Conservation (phyloP, 2,113 vertebrate species). For the Cygnus buccinator region DNA sequence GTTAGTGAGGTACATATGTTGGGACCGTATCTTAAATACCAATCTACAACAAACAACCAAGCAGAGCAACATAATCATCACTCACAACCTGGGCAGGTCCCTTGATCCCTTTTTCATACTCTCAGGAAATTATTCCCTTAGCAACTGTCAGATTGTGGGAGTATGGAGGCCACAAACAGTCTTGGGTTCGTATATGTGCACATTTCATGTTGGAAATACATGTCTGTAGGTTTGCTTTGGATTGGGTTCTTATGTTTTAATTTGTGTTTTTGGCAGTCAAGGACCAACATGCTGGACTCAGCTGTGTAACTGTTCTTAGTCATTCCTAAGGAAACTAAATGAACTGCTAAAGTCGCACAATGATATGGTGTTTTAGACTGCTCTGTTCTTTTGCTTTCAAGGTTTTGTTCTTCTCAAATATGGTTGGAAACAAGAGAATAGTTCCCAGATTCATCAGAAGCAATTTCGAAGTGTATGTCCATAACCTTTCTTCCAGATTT, state of each 20-base stretch:
- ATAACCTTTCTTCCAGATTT: neutral
- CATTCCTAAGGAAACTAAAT: constrained; percentile 13
- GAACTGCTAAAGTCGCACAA: constrained; percentile 9
- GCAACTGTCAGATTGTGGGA: neutral
- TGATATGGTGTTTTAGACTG: neutral
- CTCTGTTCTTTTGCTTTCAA: neutral
- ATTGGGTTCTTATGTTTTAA: constrained; percentile 9
- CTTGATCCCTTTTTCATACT: neutral
- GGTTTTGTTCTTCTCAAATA: neutral
- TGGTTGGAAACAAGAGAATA: neutral
- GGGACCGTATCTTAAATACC: neutral
- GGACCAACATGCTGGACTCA: neutral
- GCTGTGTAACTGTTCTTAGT: neutral
- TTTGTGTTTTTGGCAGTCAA: constrained; percentile 28
- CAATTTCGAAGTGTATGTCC: neutral
- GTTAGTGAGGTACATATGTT: neutral
- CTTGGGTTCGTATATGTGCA: neutral
- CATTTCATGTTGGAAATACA: neutral
- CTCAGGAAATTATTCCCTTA: neutral
- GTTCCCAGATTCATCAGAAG: neutral
- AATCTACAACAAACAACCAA: neutral
- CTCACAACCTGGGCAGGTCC: neutral
- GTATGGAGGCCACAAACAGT: neutral
- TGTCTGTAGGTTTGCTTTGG: constrained; percentile 35
- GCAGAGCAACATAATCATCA: neutral